Conservation (phyloP, 1,140 invertebrate genomes). For the Dendroctonus ponderosae region DNA sequence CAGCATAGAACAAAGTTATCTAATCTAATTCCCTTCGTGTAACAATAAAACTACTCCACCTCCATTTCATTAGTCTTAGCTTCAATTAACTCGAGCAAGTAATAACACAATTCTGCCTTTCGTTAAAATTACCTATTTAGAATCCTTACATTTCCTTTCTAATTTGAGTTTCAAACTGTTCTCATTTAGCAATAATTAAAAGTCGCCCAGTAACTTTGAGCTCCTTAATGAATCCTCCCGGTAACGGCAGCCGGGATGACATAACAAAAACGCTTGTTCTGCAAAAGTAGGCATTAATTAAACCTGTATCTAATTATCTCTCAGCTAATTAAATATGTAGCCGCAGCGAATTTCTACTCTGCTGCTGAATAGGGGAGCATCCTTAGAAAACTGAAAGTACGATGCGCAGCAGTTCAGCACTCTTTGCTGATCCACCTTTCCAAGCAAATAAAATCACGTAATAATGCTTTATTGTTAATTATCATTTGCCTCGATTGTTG, state of each 20-base stretch:
- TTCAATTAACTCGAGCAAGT: slow-evolving; percentile 33
- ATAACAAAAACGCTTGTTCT: slow-evolving; percentile 42
- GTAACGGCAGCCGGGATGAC: slow-evolving; percentile 33
- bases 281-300: slow-evolving; percentile 47
- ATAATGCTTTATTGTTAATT: no score
- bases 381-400: slow-evolving; percentile 45
- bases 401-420: no score
- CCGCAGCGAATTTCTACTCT: slow-evolving; percentile 42
- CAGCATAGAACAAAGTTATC: slow-evolving; percentile 1
- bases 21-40: slow-evolving; percentile 7
- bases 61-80: slow-evolving; percentile 31
- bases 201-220: slow-evolving; percentile 30
- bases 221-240: slow-evolving; percentile 38
- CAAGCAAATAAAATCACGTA: no score
- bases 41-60: slow-evolving; percentile 17
- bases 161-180: slow-evolving; percentile 33
- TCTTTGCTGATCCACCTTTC: no score
- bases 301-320: slow-evolving; percentile 48
- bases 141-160: slow-evolving; percentile 35
- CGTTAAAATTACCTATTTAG: slow-evolving; percentile 34
- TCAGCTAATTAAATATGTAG: slow-evolving; percentile 48
- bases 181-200: slow-evolving; percentile 37
- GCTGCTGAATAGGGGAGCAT: slow-evolving; percentile 39
- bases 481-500: no score
- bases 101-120: slow-evolving; percentile 32